phyloP scores from a whole-genome alignment of 2,888 invertebrate species.

The Taenaris catops region DNA sequence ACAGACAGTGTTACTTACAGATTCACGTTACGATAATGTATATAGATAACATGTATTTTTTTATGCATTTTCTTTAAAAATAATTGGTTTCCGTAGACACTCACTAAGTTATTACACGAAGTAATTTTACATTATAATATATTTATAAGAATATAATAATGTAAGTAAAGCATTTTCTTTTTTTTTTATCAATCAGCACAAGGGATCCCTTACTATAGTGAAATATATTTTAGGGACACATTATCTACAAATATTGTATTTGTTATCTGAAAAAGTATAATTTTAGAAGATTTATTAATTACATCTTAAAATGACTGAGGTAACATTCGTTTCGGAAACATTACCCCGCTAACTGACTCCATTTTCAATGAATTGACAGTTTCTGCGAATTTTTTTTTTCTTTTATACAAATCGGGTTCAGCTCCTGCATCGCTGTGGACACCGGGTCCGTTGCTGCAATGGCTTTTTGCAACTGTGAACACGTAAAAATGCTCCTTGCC shows the following conservation, averaged over 20 bases:
- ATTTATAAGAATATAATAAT: conserved; percentile 78
- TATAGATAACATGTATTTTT: conserved; percentile 57
- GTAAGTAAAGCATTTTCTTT: conserved; percentile 77
- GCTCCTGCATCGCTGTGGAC: conserved; percentile 51
- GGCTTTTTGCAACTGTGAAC: conserved; percentile 19
- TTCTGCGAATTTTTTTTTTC: conserved; percentile 47
- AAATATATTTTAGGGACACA: conserved; percentile 57
- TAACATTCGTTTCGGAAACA: conserved; percentile 40
- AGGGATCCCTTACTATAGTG: conserved; percentile 57
- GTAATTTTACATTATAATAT: conserved; percentile 72
- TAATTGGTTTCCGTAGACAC: conserved; percentile 70
- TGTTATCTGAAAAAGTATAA: conserved; percentile 52
- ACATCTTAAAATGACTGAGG: conserved; percentile 55
- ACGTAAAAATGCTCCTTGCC: conserved; percentile 20
- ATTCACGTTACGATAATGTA: conserved; percentile 43
- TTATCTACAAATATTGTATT: conserved; percentile 60
- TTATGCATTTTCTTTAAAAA: conserved; percentile 52
- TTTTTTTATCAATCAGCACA: conserved; percentile 64
- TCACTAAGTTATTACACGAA: conserved; percentile 69
- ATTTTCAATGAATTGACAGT: conserved; percentile 74
- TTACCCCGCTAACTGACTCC: conserved; percentile 62
- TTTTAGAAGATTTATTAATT: conserved; percentile 49
- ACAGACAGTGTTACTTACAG: conserved; percentile 50
- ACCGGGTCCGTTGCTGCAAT: conserved; percentile 21
- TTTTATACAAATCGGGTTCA: conserved; percentile 40